Evolutionary conservation across 1,140 invertebrate species (phyloP), one percentile per base, ranked within the genome.

Genomic region (Rhyacophila brunnea): DNA sequence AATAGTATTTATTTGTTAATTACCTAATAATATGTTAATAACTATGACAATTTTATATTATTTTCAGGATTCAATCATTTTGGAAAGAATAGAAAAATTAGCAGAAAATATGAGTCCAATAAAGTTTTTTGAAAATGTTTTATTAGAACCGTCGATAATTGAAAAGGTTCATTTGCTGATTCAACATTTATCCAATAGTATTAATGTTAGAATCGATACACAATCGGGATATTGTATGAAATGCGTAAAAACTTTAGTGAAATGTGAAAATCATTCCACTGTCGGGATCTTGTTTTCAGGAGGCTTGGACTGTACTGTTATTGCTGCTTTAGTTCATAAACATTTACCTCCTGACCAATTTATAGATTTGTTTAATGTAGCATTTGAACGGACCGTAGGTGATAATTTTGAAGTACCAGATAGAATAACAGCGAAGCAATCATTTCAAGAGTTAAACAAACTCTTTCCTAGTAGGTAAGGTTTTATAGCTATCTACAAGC

Each of bases 311-410:
- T 98, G 95, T 42, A 87, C 92, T 19, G 83, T 98, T 66, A 75
- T 99, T 60, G 89, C 95, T 28, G 79, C 86, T 28, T 70, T 98
- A 19, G 85, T 89, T 14, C 80, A 95, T 73, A 85, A 86, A 78
- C 87, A 83, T 78, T 70, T 95, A 17, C 77, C 85, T 2, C 60
- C 67, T 59, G 67, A 80, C 35, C 86, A 92, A 70, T 80, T 87
- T 32, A 94, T 98, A 67, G 95, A 98, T 78, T 81, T 98, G n/a
- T 82, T 98, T 14, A 99, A 98, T 85, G 93, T 98, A 20, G 92
- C 95, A n/a, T 99, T 99, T 81, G 85, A 89, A 73, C 83, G 79
- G 62, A 68, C 66, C 64, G 71, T 71, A 63, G 65, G 70, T 35
- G 62, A 65, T 18, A 68, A 77, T 65, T 88, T 79, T 74, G 73